Evolutionary conservation across 2,113 vertebrate genomes (phyloP).

Genomic region (Ursus arctos): DNA sequence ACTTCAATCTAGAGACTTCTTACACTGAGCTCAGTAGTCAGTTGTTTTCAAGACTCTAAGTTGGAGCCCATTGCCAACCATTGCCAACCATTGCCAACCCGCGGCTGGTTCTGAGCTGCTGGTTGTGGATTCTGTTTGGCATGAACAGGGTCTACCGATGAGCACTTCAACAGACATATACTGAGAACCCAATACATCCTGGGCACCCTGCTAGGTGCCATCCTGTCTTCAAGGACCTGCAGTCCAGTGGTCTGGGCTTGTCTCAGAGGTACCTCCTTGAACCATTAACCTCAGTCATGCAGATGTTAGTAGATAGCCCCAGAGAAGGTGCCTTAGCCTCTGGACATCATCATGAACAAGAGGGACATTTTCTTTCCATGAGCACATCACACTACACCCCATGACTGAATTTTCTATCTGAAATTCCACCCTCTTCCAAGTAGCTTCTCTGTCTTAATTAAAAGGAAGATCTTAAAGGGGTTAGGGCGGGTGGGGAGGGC

Average conservation of each 20-base stretch:
- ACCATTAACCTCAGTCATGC: neutral
- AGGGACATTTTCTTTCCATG: neutral
- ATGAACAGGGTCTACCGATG: neutral
- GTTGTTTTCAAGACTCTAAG: neutral
- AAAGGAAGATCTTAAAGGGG: neutral
- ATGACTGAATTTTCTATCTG: neutral
- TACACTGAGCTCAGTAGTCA: neutral
- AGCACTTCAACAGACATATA: neutral
- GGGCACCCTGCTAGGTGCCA: neutral
- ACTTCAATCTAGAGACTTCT: neutral
- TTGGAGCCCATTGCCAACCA: neutral
- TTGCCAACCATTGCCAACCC: neutral
- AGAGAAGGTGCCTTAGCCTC: neutral
- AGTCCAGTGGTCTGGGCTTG: neutral
- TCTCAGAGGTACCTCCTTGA: neutral
- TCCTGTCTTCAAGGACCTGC: neutral
- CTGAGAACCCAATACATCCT: neutral
- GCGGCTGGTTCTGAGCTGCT: neutral
- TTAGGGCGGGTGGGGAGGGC: too few relatives aligned
- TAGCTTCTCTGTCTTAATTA: conserved; percentile 16
- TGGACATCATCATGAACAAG: neutral
- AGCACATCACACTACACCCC: neutral
- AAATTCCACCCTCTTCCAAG: neutral
- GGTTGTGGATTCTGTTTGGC: neutral
- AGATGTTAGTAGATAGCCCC: neutral